Evolutionary conservation across 23 tunicate genomes (phyloP).

Genomic region (Ascidia mentula): DNA sequence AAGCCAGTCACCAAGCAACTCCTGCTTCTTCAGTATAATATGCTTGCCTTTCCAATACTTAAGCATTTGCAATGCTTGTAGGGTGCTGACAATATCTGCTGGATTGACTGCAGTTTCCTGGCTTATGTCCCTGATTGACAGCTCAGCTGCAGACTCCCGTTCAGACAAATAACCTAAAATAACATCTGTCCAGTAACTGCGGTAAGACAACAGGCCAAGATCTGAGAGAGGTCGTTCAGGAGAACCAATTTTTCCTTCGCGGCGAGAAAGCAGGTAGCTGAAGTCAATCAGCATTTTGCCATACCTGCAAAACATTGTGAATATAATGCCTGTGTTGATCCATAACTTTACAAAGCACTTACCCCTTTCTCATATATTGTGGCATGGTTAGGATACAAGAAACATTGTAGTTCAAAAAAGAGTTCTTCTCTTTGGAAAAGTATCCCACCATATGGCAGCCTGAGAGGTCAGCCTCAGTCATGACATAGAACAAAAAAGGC

Average conservation of each 20-base stretch:
- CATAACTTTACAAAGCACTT: conserved; percentile 11
- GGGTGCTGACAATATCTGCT: conserved; percentile 83
- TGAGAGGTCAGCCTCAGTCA: conserved; percentile 85
- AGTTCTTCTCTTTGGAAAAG: conserved; percentile 95
- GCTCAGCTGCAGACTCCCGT: conserved; percentile 43
- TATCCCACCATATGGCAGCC: conserved; percentile 98
- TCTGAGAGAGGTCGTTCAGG: conserved; percentile 96
- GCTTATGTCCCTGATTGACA: conserved; percentile 81
- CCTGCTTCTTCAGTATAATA: conserved; percentile 81
- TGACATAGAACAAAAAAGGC: conserved; percentile 93
- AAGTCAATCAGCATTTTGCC: conserved; percentile 96
- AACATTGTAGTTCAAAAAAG: conserved; percentile 89
- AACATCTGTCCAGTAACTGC: conserved; percentile 96
- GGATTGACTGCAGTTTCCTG: conserved; percentile 90
- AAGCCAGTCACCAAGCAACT: conserved; percentile 66
- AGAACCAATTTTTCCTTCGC: conserved; percentile 86
- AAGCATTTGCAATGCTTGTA: conserved; percentile 90
- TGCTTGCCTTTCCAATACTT: conserved; percentile 98
- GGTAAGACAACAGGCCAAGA: conserved; percentile 77
- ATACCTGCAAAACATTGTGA: conserved; percentile 52
- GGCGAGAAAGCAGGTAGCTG: conserved; percentile 77
- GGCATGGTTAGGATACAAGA: conserved; percentile 97
- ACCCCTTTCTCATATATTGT: conserved; percentile 93
- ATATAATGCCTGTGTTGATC: neutral
- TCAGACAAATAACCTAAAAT: conserved; percentile 65